Base-by-base conservation (phyloP, 2,888 invertebrate species). In the Disparrhopalites patrizii region DNA sequence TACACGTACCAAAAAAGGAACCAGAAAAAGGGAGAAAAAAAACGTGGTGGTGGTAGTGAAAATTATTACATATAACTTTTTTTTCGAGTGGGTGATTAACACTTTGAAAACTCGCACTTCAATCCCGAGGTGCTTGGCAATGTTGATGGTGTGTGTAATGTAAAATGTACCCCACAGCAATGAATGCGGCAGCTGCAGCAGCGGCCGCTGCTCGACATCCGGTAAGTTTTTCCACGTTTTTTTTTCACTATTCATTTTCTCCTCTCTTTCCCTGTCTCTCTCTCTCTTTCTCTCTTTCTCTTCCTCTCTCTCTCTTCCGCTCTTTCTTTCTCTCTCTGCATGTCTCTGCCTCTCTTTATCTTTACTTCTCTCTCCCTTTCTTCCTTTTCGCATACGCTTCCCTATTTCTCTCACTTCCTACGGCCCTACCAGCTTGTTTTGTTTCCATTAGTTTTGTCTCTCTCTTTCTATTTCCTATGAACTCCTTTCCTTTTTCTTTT, bases 201-300 rank as follows among this genome's bases (percentile, higher is more conserved):
- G 76, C 76, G 80, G 89, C 88, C 81, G 89, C 88, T 82, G 89
- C 90, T 74, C 86, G 90, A 82, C 90, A 90, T 85, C 90, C 90
- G 87, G 90, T 90, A 83, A 88, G 87, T 81, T 51, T n/a, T 50
- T 38, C 23, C 51, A 20, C 25, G 10, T 10, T 27, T 57, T 57
- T 55, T 31, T 27, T 51, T 3, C 13, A 23, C 18, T 18, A 54
- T 47, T 47, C 54, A 54, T 54, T 54, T 54, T 54, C 25, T 52
- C n/a, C 13, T 3, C 40, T 56, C 5, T 31, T 36, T 18, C 31
- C 25, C 31, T 36, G n/a, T 36, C 40, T 36, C 15, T 25, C 20
- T 13, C 20, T 25, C 50, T 10, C 25, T 13, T n/a, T 47, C 47
- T n/a, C 47, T 47, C 47, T n/a, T n/a, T 47, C 4, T 23, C 13